Conservation (phyloP, 2,888 invertebrate genomes). For the Sesia bembeciformis region DNA sequence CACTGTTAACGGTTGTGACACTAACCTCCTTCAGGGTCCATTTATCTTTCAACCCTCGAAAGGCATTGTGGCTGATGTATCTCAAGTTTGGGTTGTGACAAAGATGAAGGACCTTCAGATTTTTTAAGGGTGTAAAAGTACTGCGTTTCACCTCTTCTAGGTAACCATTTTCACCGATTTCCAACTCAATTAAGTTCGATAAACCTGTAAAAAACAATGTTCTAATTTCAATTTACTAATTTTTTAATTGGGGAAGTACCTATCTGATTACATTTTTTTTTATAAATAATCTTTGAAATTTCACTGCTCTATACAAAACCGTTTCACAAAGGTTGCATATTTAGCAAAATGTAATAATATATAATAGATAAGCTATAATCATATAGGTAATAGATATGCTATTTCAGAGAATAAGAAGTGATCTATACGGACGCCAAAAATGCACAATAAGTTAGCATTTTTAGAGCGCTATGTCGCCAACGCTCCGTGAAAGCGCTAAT, state of each 20-base stretch:
- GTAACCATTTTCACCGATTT: conserved; percentile 74
- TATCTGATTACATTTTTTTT: too few relatives aligned
- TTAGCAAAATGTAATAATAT: too few relatives aligned
- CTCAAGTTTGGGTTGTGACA: conserved; percentile 68
- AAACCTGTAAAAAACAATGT: conserved; percentile 49
- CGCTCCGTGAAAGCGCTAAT: too few relatives aligned
- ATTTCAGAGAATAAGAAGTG: too few relatives aligned
- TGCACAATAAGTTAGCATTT: too few relatives aligned
- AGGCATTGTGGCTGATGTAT: conserved; percentile 76
- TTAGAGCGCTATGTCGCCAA: too few relatives aligned
- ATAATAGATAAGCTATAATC: too few relatives aligned
- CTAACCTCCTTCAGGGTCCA: conserved; percentile 72
- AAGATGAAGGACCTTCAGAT: conserved; percentile 55
- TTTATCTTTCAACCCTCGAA: conserved; percentile 59
- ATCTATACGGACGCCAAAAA: too few relatives aligned
- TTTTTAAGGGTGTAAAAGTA: conserved; percentile 66
- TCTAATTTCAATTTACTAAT: conserved; percentile 2
- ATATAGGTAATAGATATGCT: too few relatives aligned
- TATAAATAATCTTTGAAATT: too few relatives aligned
- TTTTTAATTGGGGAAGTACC: not conserved
- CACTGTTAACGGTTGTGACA: conserved; percentile 3
- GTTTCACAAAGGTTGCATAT: too few relatives aligned
- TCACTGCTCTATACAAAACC: too few relatives aligned
- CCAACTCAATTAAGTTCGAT: conserved; percentile 68
- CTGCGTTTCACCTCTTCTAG: conserved; percentile 71